Evolutionary conservation across 2,797 vertebrate genomes (phyloP).

Genomic region (Apogon talboti): DNA sequence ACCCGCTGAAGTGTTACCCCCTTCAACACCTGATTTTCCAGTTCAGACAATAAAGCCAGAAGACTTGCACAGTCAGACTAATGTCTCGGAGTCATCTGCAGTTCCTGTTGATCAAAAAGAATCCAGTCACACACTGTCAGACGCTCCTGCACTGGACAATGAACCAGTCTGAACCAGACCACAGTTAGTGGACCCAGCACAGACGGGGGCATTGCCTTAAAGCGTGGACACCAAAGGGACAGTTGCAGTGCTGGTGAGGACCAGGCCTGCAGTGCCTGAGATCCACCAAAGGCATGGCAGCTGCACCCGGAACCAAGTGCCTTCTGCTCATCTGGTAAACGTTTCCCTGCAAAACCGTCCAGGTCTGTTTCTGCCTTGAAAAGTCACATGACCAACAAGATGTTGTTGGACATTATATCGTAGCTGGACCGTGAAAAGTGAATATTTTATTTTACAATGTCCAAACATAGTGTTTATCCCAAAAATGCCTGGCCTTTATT

Average conservation of each 20-base stretch:
- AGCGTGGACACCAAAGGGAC: conserved; percentile 51
- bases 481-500: conserved; percentile 45
- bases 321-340: conserved; percentile 72
- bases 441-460: conserved; percentile 49
- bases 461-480: conserved; percentile 58
- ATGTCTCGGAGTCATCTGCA: conserved; percentile 28
- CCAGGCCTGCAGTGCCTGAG: conserved; percentile 84
- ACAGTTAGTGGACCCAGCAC: conserved; percentile 41
- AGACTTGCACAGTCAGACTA: conserved; percentile 33
- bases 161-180: conserved; percentile 48
- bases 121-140: conserved; percentile 18
- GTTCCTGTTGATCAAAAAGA: conserved; percentile 33
- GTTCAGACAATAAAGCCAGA: conserved; percentile 33
- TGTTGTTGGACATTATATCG: conserved; percentile 26
- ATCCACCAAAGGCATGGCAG: conserved; percentile 35
- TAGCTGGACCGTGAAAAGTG: conserved; percentile 49
- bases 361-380: conserved; percentile 33
- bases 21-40: conserved; percentile 23
- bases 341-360: conserved; percentile 50
- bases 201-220: conserved; percentile 55
- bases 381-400: conserved; percentile 7
- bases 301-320: conserved; percentile 77
- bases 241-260: conserved; percentile 65
- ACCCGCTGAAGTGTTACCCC: conserved; percentile 26
- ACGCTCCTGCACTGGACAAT: conserved; percentile 21